Percentiles rank a stretch among this genome's conserved stretches.
Evolutionary conservation across 2,888 invertebrate genomes (phyloP).

Genomic region (Pterobdella sp.): DNA sequence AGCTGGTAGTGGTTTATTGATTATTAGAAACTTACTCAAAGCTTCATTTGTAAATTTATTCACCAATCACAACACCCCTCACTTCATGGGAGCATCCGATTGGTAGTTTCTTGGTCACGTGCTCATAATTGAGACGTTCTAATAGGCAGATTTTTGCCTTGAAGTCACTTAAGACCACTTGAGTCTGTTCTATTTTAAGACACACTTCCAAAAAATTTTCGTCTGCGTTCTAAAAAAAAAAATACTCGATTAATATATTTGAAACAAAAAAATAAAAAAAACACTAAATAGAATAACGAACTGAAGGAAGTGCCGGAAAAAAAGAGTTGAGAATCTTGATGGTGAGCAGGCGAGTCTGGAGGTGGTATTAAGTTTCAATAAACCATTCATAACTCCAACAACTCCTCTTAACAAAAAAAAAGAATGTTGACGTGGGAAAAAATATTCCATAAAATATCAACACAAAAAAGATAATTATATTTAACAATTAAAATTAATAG

Average conservation of each 20-base stretch:
- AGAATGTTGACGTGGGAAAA: too few relatives aligned
- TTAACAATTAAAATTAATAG: too few relatives aligned
- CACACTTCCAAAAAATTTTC: not conserved
- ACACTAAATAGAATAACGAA: too few relatives aligned
- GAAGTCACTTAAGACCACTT: slow-evolving; percentile 47
- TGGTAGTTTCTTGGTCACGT: slow-evolving; percentile 44
- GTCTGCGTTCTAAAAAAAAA: not conserved
- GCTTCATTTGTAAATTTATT: not conserved
- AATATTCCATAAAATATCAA: too few relatives aligned
- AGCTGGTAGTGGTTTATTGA: slow-evolving; percentile 48
- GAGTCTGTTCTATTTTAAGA: not conserved
- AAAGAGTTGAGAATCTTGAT: not conserved
- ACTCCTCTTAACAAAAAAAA: too few relatives aligned
- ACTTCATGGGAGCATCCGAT: slow-evolving; percentile 27
- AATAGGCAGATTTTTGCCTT: slow-evolving; percentile 68
- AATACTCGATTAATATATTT: not conserved
- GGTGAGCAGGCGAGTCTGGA: not conserved
- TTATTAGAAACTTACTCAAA: not conserved
- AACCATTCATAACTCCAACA: too few relatives aligned
- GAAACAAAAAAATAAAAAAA: too few relatives aligned
- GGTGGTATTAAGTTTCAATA: too few relatives aligned
- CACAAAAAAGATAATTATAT: too few relatives aligned
- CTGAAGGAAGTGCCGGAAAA: not conserved
- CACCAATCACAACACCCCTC: not conserved
- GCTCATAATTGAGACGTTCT: slow-evolving; percentile 60